Percentiles rank a stretch among this genome's conserved stretches.
These are phyloP conservation scores for Tortricodes alternella DNA, from an alignment of 2,888 invertebrate genomes.

Conservation along the genomic window DNA sequence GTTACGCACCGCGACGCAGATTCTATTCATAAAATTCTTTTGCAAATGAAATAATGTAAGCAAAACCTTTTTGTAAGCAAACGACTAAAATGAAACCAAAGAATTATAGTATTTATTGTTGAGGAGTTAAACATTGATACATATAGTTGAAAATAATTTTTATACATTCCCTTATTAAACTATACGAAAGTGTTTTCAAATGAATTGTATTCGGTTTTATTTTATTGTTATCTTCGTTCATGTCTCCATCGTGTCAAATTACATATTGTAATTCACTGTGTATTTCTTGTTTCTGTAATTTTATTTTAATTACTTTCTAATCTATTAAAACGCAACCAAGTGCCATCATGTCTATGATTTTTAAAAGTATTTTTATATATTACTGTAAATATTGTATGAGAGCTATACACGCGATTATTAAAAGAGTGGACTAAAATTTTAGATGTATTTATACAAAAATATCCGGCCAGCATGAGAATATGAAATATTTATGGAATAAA, in stretches of 20 bases:
- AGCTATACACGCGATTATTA: conserved; percentile 52
- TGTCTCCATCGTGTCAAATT: conserved; percentile 56
- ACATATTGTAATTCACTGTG: conserved; percentile 30
- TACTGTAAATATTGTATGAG: conserved; percentile 67
- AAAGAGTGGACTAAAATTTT: conserved; percentile 62
- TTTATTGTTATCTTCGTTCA: conserved; percentile 36
- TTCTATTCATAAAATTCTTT: conserved; percentile 42
- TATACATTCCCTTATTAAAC: conserved; percentile 67
- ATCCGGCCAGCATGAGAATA: conserved; percentile 66
- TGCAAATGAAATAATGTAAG: conserved; percentile 44
- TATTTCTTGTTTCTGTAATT: conserved; percentile 46
- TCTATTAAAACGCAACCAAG: conserved; percentile 74
- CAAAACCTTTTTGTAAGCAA: conserved; percentile 62
- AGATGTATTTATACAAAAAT: conserved; percentile 47
- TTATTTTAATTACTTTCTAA: conserved; percentile 50
- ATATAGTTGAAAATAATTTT: conserved; percentile 71
- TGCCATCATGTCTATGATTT: conserved; percentile 77
- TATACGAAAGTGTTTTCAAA: conserved; percentile 38
- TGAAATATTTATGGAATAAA: conserved; percentile 35
- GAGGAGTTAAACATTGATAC: conserved; percentile 65
- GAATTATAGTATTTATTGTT: conserved; percentile 80
- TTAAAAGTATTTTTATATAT: conserved; percentile 75
- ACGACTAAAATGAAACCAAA: conserved; percentile 77
- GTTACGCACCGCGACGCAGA: conserved; percentile 7
- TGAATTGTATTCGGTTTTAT: conserved; percentile 34